Percentiles rank a stretch among this genome's conserved stretches.
Conservation (phyloP, 1,140 invertebrate species). For the Danaus melanippus region DNA sequence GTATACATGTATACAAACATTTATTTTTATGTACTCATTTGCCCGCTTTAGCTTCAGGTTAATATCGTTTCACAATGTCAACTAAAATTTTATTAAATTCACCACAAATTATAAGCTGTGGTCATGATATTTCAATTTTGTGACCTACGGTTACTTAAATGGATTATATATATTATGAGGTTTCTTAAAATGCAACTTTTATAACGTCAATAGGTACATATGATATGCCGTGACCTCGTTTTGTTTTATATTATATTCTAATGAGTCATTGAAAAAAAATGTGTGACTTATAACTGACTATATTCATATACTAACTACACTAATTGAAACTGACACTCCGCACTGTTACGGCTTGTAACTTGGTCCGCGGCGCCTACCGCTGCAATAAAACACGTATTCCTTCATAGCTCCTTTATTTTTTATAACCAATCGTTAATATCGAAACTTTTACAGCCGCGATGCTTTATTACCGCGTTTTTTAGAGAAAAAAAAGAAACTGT, state of each 20-base stretch:
- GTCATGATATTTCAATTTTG: no score
- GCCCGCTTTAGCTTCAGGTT: conserved; percentile 40
- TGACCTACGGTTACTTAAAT: no score
- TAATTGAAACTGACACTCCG: no score
- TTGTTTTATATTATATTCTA: no score
- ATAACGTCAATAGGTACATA: no score
- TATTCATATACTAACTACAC: neutral
- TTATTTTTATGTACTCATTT: conserved; percentile 16
- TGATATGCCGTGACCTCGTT: no score
- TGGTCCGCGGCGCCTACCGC: conserved; percentile 39
- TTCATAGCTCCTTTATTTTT: conserved; percentile 52
- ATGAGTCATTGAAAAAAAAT: no score
- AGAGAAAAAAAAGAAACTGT: conserved; percentile 30
- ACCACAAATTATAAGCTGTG: no score
- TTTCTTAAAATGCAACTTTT: no score
- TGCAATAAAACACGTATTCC: conserved; percentile 48
- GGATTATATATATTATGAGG: no score
- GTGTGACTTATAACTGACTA: no score
- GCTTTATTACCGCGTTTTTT: conserved; percentile 45
- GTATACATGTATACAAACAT: no score
- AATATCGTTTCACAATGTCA: conserved; percentile 42
- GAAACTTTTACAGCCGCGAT: conserved; percentile 49
- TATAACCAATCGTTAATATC: conserved; percentile 61
- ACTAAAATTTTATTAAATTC: conserved; percentile 38
- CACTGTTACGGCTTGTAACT: conserved; percentile 4